Base-by-base conservation (phyloP, 2,888 invertebrate genomes). In the Eupelmus urozonus region DNA sequence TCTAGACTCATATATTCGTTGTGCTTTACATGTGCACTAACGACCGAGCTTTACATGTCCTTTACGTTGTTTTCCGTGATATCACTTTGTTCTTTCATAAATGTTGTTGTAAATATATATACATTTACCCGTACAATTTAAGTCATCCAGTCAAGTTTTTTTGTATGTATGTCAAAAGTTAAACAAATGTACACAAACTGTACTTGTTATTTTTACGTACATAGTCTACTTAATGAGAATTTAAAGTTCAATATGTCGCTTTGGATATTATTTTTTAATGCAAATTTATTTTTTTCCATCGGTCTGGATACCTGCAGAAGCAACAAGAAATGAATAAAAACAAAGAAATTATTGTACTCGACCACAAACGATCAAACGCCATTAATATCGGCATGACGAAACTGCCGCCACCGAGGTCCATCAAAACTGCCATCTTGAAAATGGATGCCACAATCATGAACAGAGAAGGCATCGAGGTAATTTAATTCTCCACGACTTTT, bases 371-470 rank as follows among this genome's bases (percentile, higher is more conserved):
- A 82, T 99, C 99, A 7, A 99, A 99, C 90, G 98, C 98, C 55
- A 99, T 99, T 84, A 99, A 99, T 90, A 99, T 99, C 85, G 98
- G 98, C 18, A 96, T 99, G 95, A 99, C 99, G 25, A 99, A 98
- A 89, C 91, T 99, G 82, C 99, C 99, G 1, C 98, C 98, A 0
- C 97, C 98, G 0, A 93, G 98, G 82, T 97, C 98, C 7, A 99
- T 99, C 82, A 99, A 99, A 89, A 96, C 98, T n/a, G 99, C 99
- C 29, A 97, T 98, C 81, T 92, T 99, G 90, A 99, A 99, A 91
- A 99, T 99, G 98, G 99, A 99, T 89, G 96, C 97, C 0, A 97
- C 98, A 0, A 97, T 99, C 62, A 96, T 99, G 91, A 99, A 98
- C 84, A 93, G 98, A 84, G 99, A 99, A 90, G 98, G 98, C 29